Evolutionary conservation across 92 coral and sea anemone species (phyloP).

Genomic region (Bergia puertoricense): DNA sequence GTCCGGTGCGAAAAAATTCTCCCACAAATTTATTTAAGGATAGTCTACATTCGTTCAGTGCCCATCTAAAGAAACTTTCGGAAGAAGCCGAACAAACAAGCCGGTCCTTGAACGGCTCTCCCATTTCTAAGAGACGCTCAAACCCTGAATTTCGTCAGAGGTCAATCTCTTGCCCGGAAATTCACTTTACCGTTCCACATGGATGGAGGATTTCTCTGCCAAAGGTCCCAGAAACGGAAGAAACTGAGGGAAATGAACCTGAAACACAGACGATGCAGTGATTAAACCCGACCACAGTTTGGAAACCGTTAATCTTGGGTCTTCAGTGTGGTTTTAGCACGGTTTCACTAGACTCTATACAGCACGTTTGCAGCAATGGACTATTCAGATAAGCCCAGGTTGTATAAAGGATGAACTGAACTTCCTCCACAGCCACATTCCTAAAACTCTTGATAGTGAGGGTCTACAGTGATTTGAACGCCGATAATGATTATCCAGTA

Average conservation of each 20-base stretch:
- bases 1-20: conserved; percentile 78
- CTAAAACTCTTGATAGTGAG: background rate
- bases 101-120: conserved; percentile 70
- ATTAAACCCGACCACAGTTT: background rate
- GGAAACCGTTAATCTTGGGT: background rate
- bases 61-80: conserved; percentile 58
- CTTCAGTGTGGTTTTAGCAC: background rate
- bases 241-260: conserved; percentile 34
- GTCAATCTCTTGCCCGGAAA: conserved; percentile 90
- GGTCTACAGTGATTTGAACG: background rate
- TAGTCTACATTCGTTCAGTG: conserved; percentile 62
- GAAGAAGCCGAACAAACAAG: conserved; percentile 43
- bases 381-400: background rate
- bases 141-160: conserved; percentile 81
- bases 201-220: conserved; percentile 84
- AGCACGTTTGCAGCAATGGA: too few relatives aligned
- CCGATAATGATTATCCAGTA: background rate
- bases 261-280: conserved; percentile 2
- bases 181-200: conserved; percentile 70
- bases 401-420: background rate
- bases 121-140: conserved; percentile 65
- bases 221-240: conserved; percentile 87
- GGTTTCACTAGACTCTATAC: background rate
- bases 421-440: background rate
- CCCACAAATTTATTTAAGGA: conserved; percentile 49